Evolutionary conservation across 2,113 vertebrate genomes (phyloP).

Genomic region (Laticauda laticaudata): DNA sequence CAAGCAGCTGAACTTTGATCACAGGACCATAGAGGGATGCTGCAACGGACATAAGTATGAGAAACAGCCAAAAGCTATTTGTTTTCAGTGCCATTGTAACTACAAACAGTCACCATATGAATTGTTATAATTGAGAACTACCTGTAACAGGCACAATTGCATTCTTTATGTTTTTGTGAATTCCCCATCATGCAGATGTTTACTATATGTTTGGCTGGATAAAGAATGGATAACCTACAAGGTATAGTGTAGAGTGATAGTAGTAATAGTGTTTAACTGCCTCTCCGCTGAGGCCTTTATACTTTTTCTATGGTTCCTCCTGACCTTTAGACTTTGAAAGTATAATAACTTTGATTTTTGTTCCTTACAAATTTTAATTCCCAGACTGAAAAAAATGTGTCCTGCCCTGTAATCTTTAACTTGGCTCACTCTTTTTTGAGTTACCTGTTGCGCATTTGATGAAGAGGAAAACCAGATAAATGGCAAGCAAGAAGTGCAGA

Average conservation of each 20-base stretch:
- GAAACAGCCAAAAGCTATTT: too few relatives aligned
- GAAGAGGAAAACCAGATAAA: too few relatives aligned
- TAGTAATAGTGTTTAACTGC: not conserved
- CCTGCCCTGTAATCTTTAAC: not conserved
- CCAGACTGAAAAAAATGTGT: not conserved
- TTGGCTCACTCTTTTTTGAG: not conserved
- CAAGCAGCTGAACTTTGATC: too few relatives aligned
- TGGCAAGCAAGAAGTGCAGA: too few relatives aligned
- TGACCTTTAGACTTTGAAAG: not conserved
- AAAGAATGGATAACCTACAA: not conserved
- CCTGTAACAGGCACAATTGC: not conserved
- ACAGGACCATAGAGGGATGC: too few relatives aligned
- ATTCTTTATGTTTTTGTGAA: not conserved
- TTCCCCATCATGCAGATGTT: not conserved
- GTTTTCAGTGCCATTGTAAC: too few relatives aligned
- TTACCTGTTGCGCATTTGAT: too few relatives aligned
- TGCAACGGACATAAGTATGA: too few relatives aligned
- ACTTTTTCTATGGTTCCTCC: not conserved
- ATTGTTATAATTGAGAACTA: too few relatives aligned
- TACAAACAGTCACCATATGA: too few relatives aligned
- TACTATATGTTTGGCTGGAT: not conserved
- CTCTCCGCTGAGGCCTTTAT: not conserved
- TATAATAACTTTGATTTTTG: not conserved
- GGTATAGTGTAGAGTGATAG: not conserved
- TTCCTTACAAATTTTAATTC: not conserved